Evolutionary conservation across 23 tunicate genomes (phyloP).

Genomic region (Clavelina lepadiformis): DNA sequence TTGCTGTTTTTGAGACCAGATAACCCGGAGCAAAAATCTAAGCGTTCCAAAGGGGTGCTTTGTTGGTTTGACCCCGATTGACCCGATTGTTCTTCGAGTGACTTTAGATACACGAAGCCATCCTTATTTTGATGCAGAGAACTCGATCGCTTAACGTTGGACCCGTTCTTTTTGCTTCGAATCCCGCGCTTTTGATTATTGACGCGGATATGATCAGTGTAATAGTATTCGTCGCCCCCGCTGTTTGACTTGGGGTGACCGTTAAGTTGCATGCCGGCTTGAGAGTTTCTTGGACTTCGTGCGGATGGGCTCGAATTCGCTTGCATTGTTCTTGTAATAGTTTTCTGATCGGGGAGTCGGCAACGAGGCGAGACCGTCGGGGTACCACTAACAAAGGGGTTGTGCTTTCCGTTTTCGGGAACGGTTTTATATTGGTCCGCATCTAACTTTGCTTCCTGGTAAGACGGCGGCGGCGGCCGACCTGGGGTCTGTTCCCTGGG

Average conservation of each 20-base stretch:
- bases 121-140: conserved; percentile 31
- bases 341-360: neutral
- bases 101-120: too few species aligned
- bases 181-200: conserved; percentile 14
- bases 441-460: conserved; percentile 18
- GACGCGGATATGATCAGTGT: conserved; percentile 29
- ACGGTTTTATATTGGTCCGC: neutral
- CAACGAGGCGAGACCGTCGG: conserved; percentile 9
- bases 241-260: conserved; percentile 82
- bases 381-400: neutral
- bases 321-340: neutral
- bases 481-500: neutral
- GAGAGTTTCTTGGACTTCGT: neutral
- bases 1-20: too few species aligned
- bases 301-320: neutral
- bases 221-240: conserved; percentile 62
- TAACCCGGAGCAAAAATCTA: too few species aligned
- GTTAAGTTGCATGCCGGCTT: conserved; percentile 7
- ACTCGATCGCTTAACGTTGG: conserved; percentile 4
- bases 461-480: conserved; percentile 16
- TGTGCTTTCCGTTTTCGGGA: neutral
- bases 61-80: too few species aligned
- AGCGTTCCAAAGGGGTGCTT: too few species aligned
- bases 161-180: conserved; percentile 22
- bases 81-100: too few species aligned